phyloP scores from a whole-genome alignment of 2,797 vertebrate genomes.

The Manis crassicaudata region DNA sequence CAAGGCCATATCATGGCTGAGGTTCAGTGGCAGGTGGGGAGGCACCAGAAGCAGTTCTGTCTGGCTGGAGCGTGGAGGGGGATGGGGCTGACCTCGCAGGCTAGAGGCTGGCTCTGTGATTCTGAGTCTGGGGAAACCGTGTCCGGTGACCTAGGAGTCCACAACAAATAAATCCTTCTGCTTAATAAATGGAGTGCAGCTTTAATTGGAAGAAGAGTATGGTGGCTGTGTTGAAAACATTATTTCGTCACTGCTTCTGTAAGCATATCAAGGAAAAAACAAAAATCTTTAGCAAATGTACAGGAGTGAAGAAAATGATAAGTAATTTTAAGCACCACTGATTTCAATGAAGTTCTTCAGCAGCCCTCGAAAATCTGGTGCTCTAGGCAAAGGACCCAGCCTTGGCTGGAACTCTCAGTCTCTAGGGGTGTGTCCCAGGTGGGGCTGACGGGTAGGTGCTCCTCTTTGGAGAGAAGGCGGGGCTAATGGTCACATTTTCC shows the following conservation, averaged over 20 bases:
- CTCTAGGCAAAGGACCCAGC: neutral
- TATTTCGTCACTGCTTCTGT: neutral
- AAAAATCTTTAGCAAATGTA: neutral
- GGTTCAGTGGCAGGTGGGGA: neutral
- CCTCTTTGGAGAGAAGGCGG: neutral
- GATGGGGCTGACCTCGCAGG: neutral
- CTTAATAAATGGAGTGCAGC: neutral
- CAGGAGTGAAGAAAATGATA: neutral
- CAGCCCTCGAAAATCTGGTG: neutral
- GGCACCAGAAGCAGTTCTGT: neutral
- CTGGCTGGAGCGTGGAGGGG: neutral
- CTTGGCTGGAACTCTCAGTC: neutral
- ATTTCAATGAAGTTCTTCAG: neutral
- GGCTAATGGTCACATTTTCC: neutral
- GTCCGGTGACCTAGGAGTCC: neutral
- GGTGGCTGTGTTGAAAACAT: neutral
- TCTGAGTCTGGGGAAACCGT: neutral
- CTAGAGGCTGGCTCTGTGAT: neutral
- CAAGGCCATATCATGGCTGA: no score
- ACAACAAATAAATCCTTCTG: neutral
- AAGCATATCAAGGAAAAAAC: neutral
- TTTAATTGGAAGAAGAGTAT: neutral
- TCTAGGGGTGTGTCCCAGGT: neutral
- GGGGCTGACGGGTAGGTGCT: accelerated
- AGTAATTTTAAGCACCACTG: neutral